These are phyloP conservation scores for Sesamia nonagrioides DNA, from an alignment of 1,140 invertebrate species.

Conservation along the genomic window DNA sequence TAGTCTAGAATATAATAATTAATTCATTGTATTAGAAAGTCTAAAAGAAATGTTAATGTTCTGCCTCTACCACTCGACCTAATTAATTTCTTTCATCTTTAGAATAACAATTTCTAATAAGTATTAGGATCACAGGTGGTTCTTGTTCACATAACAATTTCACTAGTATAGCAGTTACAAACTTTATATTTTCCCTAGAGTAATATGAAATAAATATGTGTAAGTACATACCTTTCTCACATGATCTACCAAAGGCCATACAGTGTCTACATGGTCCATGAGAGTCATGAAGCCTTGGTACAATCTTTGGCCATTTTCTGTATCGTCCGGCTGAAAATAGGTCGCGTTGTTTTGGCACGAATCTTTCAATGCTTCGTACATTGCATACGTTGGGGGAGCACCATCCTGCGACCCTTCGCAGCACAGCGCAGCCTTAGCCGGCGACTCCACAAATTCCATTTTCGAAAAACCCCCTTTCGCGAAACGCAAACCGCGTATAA, in stretches of 20 bases:
- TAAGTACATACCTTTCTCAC: conserved; percentile 87
- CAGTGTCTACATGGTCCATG: conserved; percentile 90
- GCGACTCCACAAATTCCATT: conserved; percentile 77
- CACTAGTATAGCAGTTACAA: neutral
- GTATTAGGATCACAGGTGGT: neutral
- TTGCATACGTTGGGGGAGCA: conserved; percentile 79
- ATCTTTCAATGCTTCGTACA: conserved; percentile 88
- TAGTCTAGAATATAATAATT: too few species aligned
- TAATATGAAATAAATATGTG: neutral
- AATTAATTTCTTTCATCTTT: neutral
- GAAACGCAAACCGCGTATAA: conserved; percentile 72
- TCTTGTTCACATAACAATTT: neutral
- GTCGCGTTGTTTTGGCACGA: conserved; percentile 89
- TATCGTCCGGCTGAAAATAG: conserved; percentile 89
- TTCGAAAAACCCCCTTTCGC: conserved; percentile 63
- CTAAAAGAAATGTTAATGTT: neutral
- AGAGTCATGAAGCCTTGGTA: conserved; percentile 90
- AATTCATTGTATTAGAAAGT: neutral
- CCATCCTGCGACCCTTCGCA: conserved; percentile 74
- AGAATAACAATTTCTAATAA: neutral
- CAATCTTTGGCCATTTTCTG: conserved; percentile 90
- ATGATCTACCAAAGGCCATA: conserved; percentile 90
- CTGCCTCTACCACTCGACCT: too few species aligned
- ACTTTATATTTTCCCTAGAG: neutral
- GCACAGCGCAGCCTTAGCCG: conserved; percentile 78